Percentiles rank a stretch among this genome's conserved stretches.
phyloP scores from a whole-genome alignment of 2,797 vertebrate genomes.

The Peromyscus attwateri region DNA sequence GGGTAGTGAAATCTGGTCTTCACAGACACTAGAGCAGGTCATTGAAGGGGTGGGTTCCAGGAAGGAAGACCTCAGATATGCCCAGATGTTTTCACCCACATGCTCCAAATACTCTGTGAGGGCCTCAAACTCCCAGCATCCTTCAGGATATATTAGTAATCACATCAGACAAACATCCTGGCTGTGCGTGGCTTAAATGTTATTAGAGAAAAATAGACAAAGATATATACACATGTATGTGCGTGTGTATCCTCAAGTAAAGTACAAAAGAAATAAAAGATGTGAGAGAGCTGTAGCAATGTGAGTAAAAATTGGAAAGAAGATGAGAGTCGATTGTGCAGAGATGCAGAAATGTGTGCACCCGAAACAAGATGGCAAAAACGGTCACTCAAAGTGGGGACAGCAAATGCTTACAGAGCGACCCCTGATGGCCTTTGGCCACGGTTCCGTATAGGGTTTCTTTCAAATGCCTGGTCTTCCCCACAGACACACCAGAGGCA shows the following conservation, averaged over 20 bases:
- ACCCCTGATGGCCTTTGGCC: neutral
- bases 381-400: neutral
- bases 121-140: neutral
- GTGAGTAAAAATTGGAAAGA: neutral
- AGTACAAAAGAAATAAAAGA: neutral
- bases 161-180: neutral
- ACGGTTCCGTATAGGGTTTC: conserved; percentile 3
- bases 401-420: neutral
- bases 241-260: neutral
- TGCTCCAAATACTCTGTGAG: neutral
- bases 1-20: too few species aligned
- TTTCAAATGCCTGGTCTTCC: neutral
- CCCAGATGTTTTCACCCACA: neutral
- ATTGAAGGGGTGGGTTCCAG: neutral
- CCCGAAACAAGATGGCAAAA: neutral
- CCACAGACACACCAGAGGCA: neutral
- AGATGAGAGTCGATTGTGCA: neutral
- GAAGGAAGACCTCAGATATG: neutral
- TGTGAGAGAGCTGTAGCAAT: neutral
- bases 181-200: neutral
- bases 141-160: neutral
- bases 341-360: neutral
- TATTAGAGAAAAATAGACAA: neutral
- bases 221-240: neutral
- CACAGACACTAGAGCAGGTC: neutral